Conservation (phyloP, 2,888 invertebrate species). For the Eupithecia inturbata region DNA sequence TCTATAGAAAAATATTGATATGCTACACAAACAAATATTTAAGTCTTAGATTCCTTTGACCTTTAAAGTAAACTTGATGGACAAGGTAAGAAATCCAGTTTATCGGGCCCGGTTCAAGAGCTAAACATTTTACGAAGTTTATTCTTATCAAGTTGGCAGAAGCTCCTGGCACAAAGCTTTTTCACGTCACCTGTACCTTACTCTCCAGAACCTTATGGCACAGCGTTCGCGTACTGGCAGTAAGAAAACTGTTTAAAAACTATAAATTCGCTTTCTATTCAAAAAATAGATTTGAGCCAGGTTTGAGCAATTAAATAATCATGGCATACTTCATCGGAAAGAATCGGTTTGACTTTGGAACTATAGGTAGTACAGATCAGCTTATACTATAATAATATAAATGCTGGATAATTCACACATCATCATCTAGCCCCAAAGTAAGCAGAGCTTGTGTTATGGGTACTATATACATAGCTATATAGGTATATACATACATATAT, state of each 20-base stretch:
- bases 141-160: slow-evolving; percentile 42
- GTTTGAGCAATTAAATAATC: not conserved
- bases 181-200: slow-evolving; percentile 51
- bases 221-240: slow-evolving; percentile 12
- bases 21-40: not conserved
- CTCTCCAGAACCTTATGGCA: slow-evolving; percentile 18
- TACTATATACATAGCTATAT: no score
- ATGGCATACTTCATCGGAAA: not conserved
- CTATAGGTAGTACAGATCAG: no score
- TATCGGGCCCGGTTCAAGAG: slow-evolving; percentile 29
- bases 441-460: no score
- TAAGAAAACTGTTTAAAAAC: slow-evolving; percentile 4
- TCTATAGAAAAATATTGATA: not conserved
- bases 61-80: slow-evolving; percentile 26
- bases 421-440: no score
- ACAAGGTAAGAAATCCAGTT: slow-evolving; percentile 33
- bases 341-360: not conserved
- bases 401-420: no score
- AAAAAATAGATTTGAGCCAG: fast-evolving
- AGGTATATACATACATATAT: no score
- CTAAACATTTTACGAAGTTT: slow-evolving; percentile 39
- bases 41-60: not conserved
- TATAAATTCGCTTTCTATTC: not conserved
- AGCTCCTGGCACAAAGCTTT: slow-evolving; percentile 49
- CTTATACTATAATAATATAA: no score